Conservation (phyloP, 2,113 vertebrate species). For the Ammodytes marinus region DNA sequence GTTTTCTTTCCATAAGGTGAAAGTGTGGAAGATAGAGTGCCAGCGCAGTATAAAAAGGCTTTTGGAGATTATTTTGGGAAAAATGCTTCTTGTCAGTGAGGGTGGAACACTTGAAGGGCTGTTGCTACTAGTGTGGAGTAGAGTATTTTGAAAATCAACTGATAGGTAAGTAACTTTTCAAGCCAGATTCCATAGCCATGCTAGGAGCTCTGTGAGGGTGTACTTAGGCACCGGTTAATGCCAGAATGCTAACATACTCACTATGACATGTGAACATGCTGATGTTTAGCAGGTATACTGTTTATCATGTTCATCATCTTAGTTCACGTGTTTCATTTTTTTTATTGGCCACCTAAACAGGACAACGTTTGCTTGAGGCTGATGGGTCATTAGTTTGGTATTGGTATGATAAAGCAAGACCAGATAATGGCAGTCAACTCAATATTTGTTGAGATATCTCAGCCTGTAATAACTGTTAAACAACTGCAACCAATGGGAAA, state of each 20-base stretch:
- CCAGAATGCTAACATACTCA: neutral
- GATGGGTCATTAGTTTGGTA: neutral
- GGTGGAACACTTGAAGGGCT: neutral
- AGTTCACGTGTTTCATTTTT: neutral
- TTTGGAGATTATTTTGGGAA: conserved; percentile 13
- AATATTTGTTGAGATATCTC: neutral
- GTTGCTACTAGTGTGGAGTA: neutral
- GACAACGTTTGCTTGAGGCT: neutral
- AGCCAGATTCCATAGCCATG: neutral
- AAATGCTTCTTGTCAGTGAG: neutral
- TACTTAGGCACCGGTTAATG: neutral
- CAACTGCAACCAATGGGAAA: too few species aligned
- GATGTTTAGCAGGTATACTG: neutral
- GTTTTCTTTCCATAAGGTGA: neutral
- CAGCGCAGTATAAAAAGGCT: neutral
- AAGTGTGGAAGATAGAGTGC: neutral
- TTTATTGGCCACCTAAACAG: neutral
- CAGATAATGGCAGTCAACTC: neutral
- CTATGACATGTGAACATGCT: neutral
- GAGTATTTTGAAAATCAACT: neutral
- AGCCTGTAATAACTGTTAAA: neutral
- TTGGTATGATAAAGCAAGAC: too few species aligned
- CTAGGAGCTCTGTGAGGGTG: neutral
- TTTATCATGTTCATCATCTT: neutral
- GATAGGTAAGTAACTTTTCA: neutral